Base-by-base conservation (phyloP, 1,140 invertebrate genomes). In the Octopus sinensis region DNA sequence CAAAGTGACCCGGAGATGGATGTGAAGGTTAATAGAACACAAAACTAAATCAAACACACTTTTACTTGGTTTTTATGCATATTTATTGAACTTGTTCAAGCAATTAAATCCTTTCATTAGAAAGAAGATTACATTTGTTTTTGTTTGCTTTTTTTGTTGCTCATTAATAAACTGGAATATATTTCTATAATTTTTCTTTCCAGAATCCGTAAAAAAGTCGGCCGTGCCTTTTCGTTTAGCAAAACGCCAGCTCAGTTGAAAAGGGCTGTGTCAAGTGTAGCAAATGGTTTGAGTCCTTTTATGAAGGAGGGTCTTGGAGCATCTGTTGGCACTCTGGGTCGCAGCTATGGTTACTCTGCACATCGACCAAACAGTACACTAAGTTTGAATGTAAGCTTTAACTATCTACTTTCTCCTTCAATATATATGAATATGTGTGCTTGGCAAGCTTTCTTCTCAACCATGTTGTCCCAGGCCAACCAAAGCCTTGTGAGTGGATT, bases 231-330 rank as follows among this genome's bases (percentile, higher is more conserved):
- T 87, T 97, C 96, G 80, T 96, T 98, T 90, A 97, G 96, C 90
- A 96, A 96, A 91, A 98, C 96, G 6, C 96, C 96, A 43, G 96
- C 94, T 79, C 97, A 96, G 91, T 89, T 98, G 84, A 98, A 97
- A 91, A 92, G 96, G 79, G 96, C 97, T 5, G 95, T 98, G 88
- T 97, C 96, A 12, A 96, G 96, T n/a, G 95, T 96, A 93, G 84
- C 86, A 53, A 83, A 88, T 78, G 84, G 84, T 9, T 81, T 87
- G 53, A 88, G 86, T 82, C 87, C 87, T 3, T 87, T 88, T 84
- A 80, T 83, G 10, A 82, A 83, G n/a, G 85, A 86, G 6, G 13
- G 30, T 73, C 30, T 73, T 73, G 7, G 68, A 73, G 13, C 68
- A 73, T 73, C 68, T 43, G 30, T 43, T 1, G 30, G 30, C 30